phyloP scores from a whole-genome alignment of 2,113 vertebrate genomes.

The Corvus hawaiiensis region DNA sequence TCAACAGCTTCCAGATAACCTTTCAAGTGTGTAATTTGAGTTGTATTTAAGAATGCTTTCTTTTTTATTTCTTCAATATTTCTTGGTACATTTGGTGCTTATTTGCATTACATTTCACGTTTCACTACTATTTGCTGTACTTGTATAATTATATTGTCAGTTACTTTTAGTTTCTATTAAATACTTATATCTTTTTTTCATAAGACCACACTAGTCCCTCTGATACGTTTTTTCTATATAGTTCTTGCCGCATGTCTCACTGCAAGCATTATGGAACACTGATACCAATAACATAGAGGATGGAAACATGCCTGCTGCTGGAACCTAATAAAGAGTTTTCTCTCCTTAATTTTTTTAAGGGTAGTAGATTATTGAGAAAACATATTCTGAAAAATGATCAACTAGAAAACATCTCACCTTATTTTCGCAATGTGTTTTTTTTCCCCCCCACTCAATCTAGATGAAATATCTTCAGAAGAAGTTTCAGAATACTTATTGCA shows the following conservation, averaged over 20 bases:
- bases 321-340: neutral
- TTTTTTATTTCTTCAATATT: neutral
- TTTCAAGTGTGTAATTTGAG: neutral
- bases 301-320: neutral
- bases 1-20: neutral
- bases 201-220: neutral
- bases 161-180: neutral
- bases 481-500: neutral
- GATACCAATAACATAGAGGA: neutral
- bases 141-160: neutral
- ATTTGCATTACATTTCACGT: neutral
- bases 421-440: neutral
- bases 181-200: neutral
- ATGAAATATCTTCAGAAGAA: neutral
- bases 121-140: neutral
- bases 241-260: neutral
- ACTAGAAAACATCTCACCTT: neutral
- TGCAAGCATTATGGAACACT: neutral
- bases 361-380: neutral
- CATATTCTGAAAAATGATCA: neutral
- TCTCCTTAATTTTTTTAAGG: neutral
- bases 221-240: neutral
- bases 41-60: neutral
- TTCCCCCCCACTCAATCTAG: neutral
- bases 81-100: neutral